Evolutionary conservation across 2,113 vertebrate genomes (phyloP), one percentile per base, ranked within the genome.

Genomic region (Anhinga rufa): DNA sequence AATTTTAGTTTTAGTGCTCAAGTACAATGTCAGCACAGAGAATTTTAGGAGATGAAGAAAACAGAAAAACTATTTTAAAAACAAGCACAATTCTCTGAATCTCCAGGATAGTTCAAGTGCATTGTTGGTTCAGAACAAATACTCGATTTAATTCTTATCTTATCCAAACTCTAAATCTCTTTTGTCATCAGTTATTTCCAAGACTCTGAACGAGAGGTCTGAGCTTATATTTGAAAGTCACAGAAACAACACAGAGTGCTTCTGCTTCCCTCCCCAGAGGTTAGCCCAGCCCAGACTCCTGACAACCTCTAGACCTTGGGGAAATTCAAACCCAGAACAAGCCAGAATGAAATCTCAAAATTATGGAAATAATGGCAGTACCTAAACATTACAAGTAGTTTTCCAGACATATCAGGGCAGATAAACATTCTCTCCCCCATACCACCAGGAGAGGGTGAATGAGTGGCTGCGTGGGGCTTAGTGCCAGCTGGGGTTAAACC

Each of bases 91-190:
- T 16, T 68, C 62, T 82, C 79, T 65, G 57, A 81, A 82, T 70
- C 79, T 89, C 77, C 77, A 58, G 75, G 69, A 65, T 38, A 83
- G 61, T 70, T 82, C 52, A 42, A 74, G 52, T 18, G 22, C 28
- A 13, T 48, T 91, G 66, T 57, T 92, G 65, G 61, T 40, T 84
- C 82, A 92, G 58, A 82, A 92, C 79, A 96, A 96, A 94, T 61
- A 93, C 90, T 88, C 75, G 57, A 91, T 94, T 93, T 96, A 92
- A 95, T 93, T 85, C 71, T 82, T 92, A 87, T 93, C 76, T 92
- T 93, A 95, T 54, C 91, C 77, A 75, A 74, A 92, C 46, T 42
- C 64, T 76, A 70, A 88, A 93, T 92, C 65, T 87, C 61, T 81
- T 89, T 86, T 94, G 65, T 78, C 81, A 86, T 86, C 78, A 52